Evolutionary conservation across 2,113 vertebrate genomes (phyloP).

Genomic region (Perca flavescens): DNA sequence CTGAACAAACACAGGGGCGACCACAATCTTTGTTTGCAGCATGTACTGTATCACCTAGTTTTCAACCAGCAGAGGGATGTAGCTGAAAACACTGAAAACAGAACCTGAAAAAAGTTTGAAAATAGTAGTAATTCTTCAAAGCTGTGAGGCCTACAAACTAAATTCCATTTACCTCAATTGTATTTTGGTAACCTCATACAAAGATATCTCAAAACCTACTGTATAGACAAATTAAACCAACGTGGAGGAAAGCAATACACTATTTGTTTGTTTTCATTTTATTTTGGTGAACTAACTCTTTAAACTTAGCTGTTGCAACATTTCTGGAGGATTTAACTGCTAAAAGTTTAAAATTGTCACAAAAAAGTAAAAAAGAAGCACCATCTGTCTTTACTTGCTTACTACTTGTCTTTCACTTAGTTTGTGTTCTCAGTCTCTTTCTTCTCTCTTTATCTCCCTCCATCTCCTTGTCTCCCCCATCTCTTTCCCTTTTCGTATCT

Average conservation of each 20-base stretch:
- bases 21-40: constrained; percentile 10
- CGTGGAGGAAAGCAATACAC: background rate
- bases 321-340: background rate
- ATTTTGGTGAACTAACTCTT: background rate
- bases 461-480: background rate
- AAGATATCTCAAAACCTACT: background rate
- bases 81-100: background rate
- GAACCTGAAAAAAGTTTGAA: background rate
- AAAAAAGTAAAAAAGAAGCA: background rate
- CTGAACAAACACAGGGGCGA: background rate
- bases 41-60: background rate
- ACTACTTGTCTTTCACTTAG: background rate
- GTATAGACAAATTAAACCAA: background rate
- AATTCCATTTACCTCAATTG: background rate
- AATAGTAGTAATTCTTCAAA: too few species aligned
- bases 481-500: background rate
- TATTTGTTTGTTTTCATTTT: too few species aligned
- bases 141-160: background rate
- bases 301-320: background rate
- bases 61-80: background rate
- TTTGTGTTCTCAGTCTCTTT: background rate
- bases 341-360: background rate
- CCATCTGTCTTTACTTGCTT: background rate
- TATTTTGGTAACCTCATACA: background rate
- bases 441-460: background rate